Percentiles rank a stretch among this genome's conserved stretches.
These are phyloP conservation scores for Solenopsis invicta DNA, from an alignment of 1,140 invertebrate species.

Conservation along the genomic window DNA sequence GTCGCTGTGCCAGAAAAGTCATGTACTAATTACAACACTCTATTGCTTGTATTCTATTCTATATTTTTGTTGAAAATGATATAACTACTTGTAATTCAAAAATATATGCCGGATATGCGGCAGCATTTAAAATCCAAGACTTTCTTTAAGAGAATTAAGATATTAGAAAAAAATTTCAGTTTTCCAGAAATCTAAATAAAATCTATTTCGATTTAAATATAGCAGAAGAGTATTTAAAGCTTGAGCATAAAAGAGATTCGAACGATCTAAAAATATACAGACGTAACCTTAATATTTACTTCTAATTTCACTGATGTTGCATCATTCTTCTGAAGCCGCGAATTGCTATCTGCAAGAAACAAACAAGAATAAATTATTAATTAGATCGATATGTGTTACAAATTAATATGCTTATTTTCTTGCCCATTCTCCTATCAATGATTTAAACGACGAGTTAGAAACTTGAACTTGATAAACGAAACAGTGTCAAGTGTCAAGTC, in stretches of 20 bases:
- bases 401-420: background rate
- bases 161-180: background rate
- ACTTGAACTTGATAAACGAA: slow-evolving; percentile 33
- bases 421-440: background rate
- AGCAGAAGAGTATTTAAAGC: background rate
- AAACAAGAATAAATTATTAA: background rate
- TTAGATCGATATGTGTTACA: background rate
- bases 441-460: slow-evolving; percentile 21
- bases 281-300: slow-evolving; percentile 11
- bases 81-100: background rate
- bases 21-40: background rate
- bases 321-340: slow-evolving; percentile 4
- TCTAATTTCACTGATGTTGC: slow-evolving; percentile 8
- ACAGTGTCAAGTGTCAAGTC: slow-evolving; percentile 20
- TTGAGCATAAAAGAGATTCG: background rate
- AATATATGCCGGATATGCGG: background rate
- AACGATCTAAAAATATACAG: slow-evolving; percentile 1
- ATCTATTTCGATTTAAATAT: background rate
- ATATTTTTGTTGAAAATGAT: background rate
- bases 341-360: background rate
- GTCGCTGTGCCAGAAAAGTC: background rate
- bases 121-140: background rate
- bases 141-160: background rate
- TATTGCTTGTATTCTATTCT: background rate
- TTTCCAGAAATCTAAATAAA: background rate